Evolutionary conservation across 2,888 invertebrate species (phyloP), one percentile per base, ranked within the genome.

Genomic region (Eristalis pertinax): DNA sequence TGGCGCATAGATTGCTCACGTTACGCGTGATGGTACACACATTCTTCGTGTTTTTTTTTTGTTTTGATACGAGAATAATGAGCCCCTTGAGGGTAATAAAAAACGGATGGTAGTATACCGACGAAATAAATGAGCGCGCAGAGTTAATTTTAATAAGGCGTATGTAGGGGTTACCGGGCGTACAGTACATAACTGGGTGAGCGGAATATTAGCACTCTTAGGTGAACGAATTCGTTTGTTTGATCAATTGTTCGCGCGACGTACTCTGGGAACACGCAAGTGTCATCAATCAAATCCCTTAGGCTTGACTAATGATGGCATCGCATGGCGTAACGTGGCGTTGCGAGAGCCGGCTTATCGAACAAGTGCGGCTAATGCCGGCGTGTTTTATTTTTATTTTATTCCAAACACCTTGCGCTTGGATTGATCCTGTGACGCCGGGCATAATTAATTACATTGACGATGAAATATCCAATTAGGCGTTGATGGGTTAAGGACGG

Each of bases 1-100:
- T 87, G 87, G 87, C 87, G 87, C 84, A 78, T 83, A 80, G 79
- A 80, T 76, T 87, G 72, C 79, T 87, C 79, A 75, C 72, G 68
- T 76, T 87, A 77, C 79, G 84, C 87, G 87, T 84, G 79, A 67
- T 87, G 43, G 84, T 64, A 50, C 60, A 73, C 84, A 72, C 68
- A 73, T 67, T 68, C 8, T 38, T 11, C n/a, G 35, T 22, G 38
- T 50, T 26, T 41, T 26, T 43, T 67, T 69, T 82, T n/a, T 41
- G 60, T 73, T 73, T 79, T 76, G 79, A 84, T 87, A 68, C 38
- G 84, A 64, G 72, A 84, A 76, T 87, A 80, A 87, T 84, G 84
- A 84, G 79, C 68, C 87, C 76, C 84, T 76, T 60, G 84, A 68
- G 87, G 68, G 75, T 70, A 80, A 87, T 84, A 74, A 83, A 78